Evolutionary conservation across 1,140 invertebrate species (phyloP), one percentile per base, ranked within the genome.

Genomic region (Hylaeus anthracinus): DNA sequence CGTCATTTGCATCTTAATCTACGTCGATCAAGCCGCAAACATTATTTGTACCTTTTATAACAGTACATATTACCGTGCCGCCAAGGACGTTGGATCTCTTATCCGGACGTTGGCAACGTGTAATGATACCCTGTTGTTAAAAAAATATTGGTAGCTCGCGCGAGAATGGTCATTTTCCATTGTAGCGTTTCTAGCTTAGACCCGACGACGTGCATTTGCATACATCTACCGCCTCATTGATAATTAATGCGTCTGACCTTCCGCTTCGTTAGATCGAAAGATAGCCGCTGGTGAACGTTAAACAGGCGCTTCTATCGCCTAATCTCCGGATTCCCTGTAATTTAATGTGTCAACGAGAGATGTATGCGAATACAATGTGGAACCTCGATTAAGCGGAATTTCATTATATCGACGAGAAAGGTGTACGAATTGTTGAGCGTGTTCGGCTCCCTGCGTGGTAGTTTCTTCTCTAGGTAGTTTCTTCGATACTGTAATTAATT

Each of bases 211-310:
- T 55, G 0, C 26, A 67, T 75, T 67, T 75, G 64, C 79, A 55
- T 80, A 60, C 43, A 74, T 41, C 71, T 9, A 43, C 53, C 15
- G 48, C 12, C 66, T 60, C 56, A 39, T 43, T 56, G 45, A 56
- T 72, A 79, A 82, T 82, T 82, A 82, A 82, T 79, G 75, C 74
- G 51, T 43, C 4, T 70, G 75, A 55, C 80, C 80, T 82, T 82
- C 75, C 75, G 15, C 12, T 45, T 80, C 10, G 4, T 69, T 55
- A 67, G 74, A 72, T 72, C 53, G 53, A 9, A 6, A 26, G 80
- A 82, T 79, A 79, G 6, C 39, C 5, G 45, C 4, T 26, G 37
- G 43, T 5, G 39, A 58, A 58, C 41, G 12, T 6, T 39, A 63
- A 48, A 77, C 60, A 12, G 45, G 69, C 64, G 53, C 2, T 12